Conservation (phyloP, 2,113 vertebrate species). For the Prunella fulvescens region DNA sequence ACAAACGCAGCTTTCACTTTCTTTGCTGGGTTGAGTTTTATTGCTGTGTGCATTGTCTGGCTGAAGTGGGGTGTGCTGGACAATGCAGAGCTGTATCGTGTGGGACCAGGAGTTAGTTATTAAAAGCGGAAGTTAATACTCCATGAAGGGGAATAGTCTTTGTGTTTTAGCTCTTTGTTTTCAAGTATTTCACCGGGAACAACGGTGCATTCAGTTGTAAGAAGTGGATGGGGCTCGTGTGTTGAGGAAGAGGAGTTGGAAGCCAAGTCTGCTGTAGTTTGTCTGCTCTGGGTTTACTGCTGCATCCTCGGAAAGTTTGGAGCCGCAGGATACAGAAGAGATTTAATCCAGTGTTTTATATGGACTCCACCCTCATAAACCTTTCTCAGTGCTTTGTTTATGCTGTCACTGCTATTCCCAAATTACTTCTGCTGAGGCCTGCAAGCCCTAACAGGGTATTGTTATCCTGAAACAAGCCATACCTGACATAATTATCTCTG, state of each 20-base stretch:
- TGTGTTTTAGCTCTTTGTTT: slow-evolving; percentile 25
- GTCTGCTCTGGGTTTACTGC: background rate
- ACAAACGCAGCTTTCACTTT: slow-evolving; percentile 63
- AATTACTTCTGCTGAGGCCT: slow-evolving; percentile 19
- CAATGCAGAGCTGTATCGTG: background rate
- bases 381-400: slow-evolving; percentile 14
- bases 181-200: slow-evolving; percentile 6
- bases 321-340: slow-evolving; percentile 24
- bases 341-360: background rate
- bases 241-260: background rate
- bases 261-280: background rate
- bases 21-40: slow-evolving; percentile 59
- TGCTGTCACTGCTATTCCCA: background rate
- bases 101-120: background rate
- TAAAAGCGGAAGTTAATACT: slow-evolving; percentile 28
- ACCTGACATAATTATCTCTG: slow-evolving; percentile 20
- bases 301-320: slow-evolving; percentile 18
- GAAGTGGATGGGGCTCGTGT: slow-evolving; percentile 25
- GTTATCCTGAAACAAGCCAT: slow-evolving; percentile 26
- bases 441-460: slow-evolving; percentile 19
- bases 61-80: slow-evolving; percentile 22
- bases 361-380: slow-evolving; percentile 32
- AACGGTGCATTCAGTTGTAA: slow-evolving; percentile 30
- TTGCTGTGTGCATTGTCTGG: slow-evolving; percentile 47
- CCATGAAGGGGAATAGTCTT: background rate